A percentile compares a stretch with the other conserved stretches of the same genome.
Conservation (phyloP, 2,113 vertebrate species). For the Odontesthes bonariensis region DNA sequence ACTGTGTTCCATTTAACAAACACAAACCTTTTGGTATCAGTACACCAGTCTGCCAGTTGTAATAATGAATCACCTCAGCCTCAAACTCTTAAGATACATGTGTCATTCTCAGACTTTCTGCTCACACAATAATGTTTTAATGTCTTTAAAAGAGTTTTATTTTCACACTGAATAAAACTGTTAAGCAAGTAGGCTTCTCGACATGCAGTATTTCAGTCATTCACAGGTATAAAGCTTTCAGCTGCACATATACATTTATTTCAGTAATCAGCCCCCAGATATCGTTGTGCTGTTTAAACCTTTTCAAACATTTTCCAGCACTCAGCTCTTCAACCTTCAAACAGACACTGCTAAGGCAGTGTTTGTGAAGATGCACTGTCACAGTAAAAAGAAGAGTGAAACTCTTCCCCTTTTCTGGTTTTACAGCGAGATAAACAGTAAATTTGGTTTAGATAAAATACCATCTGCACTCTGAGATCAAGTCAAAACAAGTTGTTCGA, state of each 20-base stretch:
- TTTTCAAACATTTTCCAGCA: too few relatives aligned
- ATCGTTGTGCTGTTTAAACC: too few relatives aligned
- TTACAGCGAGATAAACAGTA: background rate
- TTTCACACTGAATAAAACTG: background rate
- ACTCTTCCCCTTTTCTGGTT: background rate
- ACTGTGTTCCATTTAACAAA: slow-evolving; percentile 16
- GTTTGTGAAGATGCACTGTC: background rate
- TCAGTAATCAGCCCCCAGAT: too few relatives aligned
- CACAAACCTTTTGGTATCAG: background rate
- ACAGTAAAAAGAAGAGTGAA: background rate
- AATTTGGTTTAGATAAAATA: slow-evolving; percentile 21
- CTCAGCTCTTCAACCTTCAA: background rate
- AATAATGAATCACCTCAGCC: background rate
- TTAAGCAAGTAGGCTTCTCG: too few relatives aligned
- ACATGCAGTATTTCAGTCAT: background rate
- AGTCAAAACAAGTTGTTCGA: slow-evolving; percentile 25
- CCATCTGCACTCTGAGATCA: background rate
- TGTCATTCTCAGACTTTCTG: background rate
- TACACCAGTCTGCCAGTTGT: background rate
- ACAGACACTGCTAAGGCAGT: background rate
- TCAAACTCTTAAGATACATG: background rate
- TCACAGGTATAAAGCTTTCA: background rate
- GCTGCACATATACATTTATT: too few relatives aligned
- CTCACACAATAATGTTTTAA: background rate
- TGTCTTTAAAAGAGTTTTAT: background rate